A percentile compares a stretch with the other conserved stretches of the same genome.
These are phyloP conservation scores for Calliphora vicina DNA, from an alignment of 1,140 invertebrate species.

Conservation along the genomic window DNA sequence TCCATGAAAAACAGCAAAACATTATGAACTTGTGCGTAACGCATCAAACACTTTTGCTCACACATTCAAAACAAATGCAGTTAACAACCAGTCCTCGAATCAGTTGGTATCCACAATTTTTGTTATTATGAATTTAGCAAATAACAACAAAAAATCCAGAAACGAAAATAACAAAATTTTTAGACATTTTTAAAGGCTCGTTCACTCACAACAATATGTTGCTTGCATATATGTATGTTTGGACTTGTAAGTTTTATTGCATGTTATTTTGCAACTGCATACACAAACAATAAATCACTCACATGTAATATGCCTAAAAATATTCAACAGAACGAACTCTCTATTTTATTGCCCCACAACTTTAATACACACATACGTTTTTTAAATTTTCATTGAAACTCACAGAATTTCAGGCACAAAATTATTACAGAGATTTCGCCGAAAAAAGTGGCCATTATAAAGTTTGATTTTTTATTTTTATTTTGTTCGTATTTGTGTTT, in stretches of 20 bases:
- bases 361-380: background rate
- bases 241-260: background rate
- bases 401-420: background rate
- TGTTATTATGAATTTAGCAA: background rate
- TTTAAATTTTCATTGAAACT: background rate
- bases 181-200: background rate
- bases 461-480: background rate
- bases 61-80: background rate
- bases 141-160: background rate
- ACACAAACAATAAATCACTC: conserved; percentile 22
- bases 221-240: background rate
- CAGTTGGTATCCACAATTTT: background rate
- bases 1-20: background rate
- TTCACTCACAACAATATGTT: conserved; percentile 27
- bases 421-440: too few relatives aligned
- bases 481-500: background rate
- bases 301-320: background rate
- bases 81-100: background rate
- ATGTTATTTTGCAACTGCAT: conserved; percentile 3
- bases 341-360: background rate
- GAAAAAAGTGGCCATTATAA: background rate
- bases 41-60: background rate
- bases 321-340: background rate
- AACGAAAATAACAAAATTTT: background rate
- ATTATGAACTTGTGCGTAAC: background rate